phyloP scores from a whole-genome alignment of 2,113 vertebrate species.

The Ictalurus punctatus region DNA sequence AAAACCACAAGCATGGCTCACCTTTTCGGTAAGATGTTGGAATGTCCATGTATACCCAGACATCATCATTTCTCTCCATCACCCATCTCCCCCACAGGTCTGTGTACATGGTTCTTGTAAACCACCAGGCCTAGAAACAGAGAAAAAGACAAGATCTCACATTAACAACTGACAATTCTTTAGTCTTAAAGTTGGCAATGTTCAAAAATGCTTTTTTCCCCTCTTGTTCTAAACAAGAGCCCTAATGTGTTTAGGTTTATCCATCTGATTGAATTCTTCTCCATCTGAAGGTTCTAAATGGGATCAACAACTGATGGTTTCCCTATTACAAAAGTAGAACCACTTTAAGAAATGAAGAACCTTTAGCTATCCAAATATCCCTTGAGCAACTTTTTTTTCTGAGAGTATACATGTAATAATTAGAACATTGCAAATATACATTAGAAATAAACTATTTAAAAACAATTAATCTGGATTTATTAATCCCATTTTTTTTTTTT shows the following conservation, averaged over 20 bases:
- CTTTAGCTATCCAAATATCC: background rate
- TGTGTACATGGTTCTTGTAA: slow-evolving; percentile 59
- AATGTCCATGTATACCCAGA: slow-evolving; percentile 71
- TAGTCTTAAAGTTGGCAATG: background rate
- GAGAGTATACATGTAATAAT: background rate
- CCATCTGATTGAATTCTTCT: background rate
- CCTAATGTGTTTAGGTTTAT: background rate
- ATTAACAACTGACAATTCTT: background rate
- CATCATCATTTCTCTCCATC: slow-evolving; percentile 45
- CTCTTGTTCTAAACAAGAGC: background rate
- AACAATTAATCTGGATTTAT: background rate
- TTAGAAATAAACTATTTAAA: background rate
- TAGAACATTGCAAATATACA: background rate
- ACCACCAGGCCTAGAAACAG: slow-evolving; percentile 74
- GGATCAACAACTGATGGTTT: background rate
- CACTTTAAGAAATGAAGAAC: background rate
- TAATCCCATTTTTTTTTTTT: background rate
- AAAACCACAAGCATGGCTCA: slow-evolving; percentile 17
- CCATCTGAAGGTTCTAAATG: background rate
- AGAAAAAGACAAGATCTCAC: background rate
- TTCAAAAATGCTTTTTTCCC: too few species aligned
- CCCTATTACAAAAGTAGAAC: background rate
- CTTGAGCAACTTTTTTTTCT: background rate
- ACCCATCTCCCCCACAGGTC: slow-evolving; percentile 75
- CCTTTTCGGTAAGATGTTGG: slow-evolving; percentile 61